Evolutionary conservation across 2,797 vertebrate species (phyloP).

Genomic region (Rhinoraja longicauda): DNA sequence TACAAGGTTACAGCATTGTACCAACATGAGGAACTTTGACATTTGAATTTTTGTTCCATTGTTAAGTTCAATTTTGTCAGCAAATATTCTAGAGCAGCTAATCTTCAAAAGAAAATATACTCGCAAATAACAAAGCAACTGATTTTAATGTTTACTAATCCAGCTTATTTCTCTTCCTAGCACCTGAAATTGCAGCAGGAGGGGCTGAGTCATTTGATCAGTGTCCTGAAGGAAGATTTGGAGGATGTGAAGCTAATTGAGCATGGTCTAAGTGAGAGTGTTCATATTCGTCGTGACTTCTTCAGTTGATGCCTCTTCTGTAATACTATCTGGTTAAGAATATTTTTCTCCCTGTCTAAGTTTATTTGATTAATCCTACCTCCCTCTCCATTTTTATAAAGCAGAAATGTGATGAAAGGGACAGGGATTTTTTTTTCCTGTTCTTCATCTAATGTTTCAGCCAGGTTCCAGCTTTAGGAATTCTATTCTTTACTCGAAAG

Average conservation of each 20-base stretch:
- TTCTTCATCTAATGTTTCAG: conserved; percentile 20
- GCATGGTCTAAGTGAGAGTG: conserved; percentile 80
- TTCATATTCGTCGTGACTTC: conserved; percentile 75
- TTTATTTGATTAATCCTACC: neutral
- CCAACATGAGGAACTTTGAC: neutral
- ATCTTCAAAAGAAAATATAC: neutral
- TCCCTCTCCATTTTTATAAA: neutral
- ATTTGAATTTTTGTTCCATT: neutral
- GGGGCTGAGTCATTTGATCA: conserved; percentile 87
- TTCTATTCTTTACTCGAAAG: neutral
- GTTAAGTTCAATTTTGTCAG: neutral
- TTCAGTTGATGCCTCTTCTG: conserved; percentile 67
- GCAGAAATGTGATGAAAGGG: neutral
- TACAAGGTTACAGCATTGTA: neutral
- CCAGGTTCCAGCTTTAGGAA: neutral
- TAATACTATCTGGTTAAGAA: neutral
- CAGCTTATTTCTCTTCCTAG: conserved; percentile 53
- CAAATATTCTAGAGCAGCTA: neutral
- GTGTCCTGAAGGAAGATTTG: conserved; percentile 91
- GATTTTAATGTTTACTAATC: neutral
- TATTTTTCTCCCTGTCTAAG: conserved; percentile 20
- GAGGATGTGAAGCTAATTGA: conserved; percentile 94
- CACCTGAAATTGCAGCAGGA: conserved; percentile 97
- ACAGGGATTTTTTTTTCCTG: neutral
- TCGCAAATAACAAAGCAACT: neutral